phyloP scores from a whole-genome alignment of 2,113 vertebrate genomes.

The Trematocara nigrifrons region DNA sequence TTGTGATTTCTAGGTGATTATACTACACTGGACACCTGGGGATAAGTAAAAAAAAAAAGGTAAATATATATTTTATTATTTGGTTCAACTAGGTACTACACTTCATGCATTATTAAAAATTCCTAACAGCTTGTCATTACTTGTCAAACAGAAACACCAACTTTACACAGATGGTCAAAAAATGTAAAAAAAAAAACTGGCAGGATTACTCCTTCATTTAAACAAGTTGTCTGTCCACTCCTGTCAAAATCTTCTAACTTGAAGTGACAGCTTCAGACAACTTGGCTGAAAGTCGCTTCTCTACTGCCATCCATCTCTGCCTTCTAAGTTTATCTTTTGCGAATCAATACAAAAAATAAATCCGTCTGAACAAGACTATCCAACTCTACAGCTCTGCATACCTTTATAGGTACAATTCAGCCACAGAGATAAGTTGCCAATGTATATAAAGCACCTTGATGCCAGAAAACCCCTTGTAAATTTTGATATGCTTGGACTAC shows the following conservation, averaged over 20 bases:
- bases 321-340: neutral
- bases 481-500: neutral
- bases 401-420: neutral
- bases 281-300: neutral
- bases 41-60: neutral
- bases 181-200: neutral
- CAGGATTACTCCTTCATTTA: neutral
- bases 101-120: neutral
- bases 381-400: neutral
- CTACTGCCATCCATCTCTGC: neutral
- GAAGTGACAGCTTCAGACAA: neutral
- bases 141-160: neutral
- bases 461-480: neutral
- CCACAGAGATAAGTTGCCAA: neutral
- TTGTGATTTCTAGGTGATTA: neutral
- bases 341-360: neutral
- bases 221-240: neutral
- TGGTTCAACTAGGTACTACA: neutral
- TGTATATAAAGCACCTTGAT: neutral
- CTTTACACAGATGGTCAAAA: neutral
- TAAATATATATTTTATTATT: neutral
- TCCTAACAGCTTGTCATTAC: neutral
- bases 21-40: neutral
- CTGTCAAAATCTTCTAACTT: neutral
- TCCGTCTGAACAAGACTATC: neutral